These are phyloP conservation scores for Dryoscopus gambensis DNA, from an alignment of 2,113 vertebrate species.

Conservation along the genomic window DNA sequence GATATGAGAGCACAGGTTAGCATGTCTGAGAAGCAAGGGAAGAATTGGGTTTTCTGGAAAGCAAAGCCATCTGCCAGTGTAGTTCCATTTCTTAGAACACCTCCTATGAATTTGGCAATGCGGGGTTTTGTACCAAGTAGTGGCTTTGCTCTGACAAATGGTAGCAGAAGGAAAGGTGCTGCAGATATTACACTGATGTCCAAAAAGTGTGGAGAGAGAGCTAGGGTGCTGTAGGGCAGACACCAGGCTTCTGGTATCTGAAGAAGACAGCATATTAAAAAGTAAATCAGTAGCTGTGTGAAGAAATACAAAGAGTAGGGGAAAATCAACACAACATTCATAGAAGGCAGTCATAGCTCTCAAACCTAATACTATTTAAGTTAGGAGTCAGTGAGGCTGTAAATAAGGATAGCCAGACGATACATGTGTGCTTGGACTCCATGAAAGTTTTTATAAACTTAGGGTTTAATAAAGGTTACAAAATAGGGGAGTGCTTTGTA, in stretches of 20 bases:
- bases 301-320: not conserved
- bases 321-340: not conserved
- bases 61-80: not conserved
- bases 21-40: not conserved
- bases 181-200: not conserved
- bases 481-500: not conserved
- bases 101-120: not conserved
- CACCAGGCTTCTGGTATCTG: not conserved
- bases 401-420: not conserved
- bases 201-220: not conserved
- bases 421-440: accelerated
- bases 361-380: not conserved
- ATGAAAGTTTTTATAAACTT: not conserved
- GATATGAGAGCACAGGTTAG: not conserved
- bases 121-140: not conserved
- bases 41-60: not conserved
- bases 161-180: not conserved
- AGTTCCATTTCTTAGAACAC: not conserved
- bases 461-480: not conserved
- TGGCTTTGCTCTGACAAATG: not conserved
- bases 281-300: not conserved
- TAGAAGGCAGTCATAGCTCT: not conserved
- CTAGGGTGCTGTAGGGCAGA: not conserved
- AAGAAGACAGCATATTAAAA: not conserved
- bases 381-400: not conserved